phyloP scores from a whole-genome alignment of 2,888 invertebrate species.

The Sinhomidia bicolor region DNA sequence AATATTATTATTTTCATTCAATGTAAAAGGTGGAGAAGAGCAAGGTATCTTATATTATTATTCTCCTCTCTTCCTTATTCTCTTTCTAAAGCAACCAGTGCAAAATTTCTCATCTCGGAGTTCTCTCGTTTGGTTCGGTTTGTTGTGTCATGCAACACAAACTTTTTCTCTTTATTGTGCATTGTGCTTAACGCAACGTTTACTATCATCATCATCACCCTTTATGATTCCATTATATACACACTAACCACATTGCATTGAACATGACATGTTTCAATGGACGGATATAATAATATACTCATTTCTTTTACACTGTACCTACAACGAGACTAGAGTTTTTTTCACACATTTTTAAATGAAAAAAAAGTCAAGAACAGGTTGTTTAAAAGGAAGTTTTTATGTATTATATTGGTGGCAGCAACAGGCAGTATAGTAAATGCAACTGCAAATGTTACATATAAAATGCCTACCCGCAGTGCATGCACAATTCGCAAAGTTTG shows the following conservation, averaged over 20 bases:
- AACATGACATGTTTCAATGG: conserved; percentile 63
- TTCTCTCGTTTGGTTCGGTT: conserved; percentile 42
- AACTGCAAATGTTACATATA: conserved; percentile 45
- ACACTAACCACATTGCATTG: conserved; percentile 29
- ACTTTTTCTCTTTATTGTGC: conserved; percentile 25
- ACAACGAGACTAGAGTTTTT: conserved; percentile 57
- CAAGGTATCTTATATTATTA: too few species aligned
- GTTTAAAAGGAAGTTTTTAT: conserved; percentile 31
- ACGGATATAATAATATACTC: conserved; percentile 55
- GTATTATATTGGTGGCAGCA: background rate
- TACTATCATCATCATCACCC: background rate
- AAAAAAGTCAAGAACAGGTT: conserved; percentile 71
- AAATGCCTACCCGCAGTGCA: conserved; percentile 60
- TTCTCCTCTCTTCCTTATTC: background rate
- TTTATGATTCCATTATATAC: background rate
- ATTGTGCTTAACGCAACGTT: conserved; percentile 22
- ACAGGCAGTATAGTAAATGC: conserved; percentile 56
- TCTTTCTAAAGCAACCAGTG: conserved; percentile 29
- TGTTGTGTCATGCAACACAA: conserved; percentile 70
- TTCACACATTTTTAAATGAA: conserved; percentile 68
- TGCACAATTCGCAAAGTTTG: conserved; percentile 30
- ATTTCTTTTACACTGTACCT: too few species aligned
- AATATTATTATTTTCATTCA: conserved; percentile 32
- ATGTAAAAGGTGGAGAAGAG: conserved; percentile 34
- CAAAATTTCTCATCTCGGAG: conserved; percentile 35